Evolutionary conservation across 2,113 vertebrate genomes (phyloP).

Genomic region (Eclectus roratus): DNA sequence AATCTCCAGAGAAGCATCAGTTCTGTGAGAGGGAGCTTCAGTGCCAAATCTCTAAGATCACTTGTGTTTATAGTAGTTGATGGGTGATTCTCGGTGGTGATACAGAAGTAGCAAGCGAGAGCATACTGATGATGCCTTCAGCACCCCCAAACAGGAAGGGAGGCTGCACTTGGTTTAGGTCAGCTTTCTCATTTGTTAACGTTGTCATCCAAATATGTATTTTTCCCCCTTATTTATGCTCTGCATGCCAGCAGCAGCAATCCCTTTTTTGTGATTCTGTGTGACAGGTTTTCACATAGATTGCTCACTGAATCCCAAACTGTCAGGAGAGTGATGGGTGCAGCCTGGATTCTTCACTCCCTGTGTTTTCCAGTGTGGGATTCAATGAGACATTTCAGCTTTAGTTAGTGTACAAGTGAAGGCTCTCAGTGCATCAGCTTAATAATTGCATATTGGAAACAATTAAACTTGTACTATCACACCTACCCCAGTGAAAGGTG

Average conservation of each 20-base stretch:
- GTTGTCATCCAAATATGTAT: neutral
- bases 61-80: neutral
- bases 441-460: neutral
- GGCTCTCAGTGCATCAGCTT: neutral
- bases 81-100: neutral
- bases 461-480: rapidly evolving
- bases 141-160: neutral
- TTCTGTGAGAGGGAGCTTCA: neutral
- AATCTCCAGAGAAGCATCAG: neutral
- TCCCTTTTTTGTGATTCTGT: neutral
- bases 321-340: neutral
- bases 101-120: neutral
- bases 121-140: neutral
- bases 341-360: neutral
- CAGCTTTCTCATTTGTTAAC: neutral
- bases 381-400: neutral
- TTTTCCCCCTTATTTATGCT: neutral
- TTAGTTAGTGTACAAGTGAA: neutral
- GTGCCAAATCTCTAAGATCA: neutral
- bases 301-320: neutral
- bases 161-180: neutral
- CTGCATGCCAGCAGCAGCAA: neutral
- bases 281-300: neutral
- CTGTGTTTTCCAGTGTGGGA: neutral
- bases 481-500: neutral